Conservation (phyloP, 2,888 invertebrate species). For the Lomographa bimaculata region DNA sequence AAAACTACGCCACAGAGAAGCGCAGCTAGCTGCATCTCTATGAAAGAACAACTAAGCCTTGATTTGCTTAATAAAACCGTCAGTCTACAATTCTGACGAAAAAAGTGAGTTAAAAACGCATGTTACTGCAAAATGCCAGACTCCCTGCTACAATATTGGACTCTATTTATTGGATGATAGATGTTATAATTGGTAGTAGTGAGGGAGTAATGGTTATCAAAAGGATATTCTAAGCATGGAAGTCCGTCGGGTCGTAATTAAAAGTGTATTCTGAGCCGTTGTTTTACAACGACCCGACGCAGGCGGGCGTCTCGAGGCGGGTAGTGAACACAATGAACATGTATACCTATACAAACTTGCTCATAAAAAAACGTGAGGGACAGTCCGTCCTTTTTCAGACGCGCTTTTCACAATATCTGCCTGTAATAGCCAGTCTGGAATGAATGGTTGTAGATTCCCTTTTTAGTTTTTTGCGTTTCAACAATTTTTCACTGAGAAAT, state of each 20-base stretch:
- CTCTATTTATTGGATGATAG: conserved; percentile 33
- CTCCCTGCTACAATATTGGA: conserved; percentile 27
- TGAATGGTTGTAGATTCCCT: conserved; percentile 10
- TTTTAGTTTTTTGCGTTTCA: conserved; percentile 5
- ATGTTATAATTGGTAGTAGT: conserved; percentile 42
- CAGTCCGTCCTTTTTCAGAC: conserved; percentile 45
- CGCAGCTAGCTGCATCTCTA: conserved; percentile 5
- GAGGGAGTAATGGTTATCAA: conserved; percentile 48
- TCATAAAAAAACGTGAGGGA: conserved; percentile 44
- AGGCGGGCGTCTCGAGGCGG: conserved; percentile 50
- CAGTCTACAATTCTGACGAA: conserved; percentile 28
- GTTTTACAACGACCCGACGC: conserved; percentile 54
- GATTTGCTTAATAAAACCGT: conserved; percentile 30
- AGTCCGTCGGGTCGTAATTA: conserved; percentile 59
- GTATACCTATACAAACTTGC: conserved; percentile 44
- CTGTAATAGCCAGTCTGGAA: conserved; percentile 20
- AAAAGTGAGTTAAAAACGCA: conserved; percentile 32
- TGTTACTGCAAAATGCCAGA: conserved; percentile 13
- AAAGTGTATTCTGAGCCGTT: conserved; percentile 62
- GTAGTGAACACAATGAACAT: conserved; percentile 51
- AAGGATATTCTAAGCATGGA: conserved; percentile 57
- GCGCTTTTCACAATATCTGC: conserved; percentile 31
- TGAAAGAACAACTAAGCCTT: conserved; percentile 22
- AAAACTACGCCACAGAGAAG: conserved; percentile 10
- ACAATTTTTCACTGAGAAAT: conserved; percentile 2